These are phyloP conservation scores for Volucella bombylans DNA, from an alignment of 2,888 invertebrate species.

Conservation along the genomic window DNA sequence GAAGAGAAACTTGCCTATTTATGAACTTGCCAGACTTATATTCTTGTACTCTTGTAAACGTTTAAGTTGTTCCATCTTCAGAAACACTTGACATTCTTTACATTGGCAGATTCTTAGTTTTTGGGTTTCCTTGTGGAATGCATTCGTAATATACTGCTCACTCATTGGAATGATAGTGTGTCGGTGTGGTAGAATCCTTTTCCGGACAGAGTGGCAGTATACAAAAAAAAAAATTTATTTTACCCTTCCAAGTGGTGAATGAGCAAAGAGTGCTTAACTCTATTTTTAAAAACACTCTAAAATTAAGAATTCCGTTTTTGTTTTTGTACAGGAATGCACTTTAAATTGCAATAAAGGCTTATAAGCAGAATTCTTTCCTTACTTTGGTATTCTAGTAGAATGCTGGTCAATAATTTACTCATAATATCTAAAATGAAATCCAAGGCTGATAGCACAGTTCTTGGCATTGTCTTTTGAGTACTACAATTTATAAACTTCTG, in stretches of 20 bases:
- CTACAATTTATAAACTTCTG: too few species aligned
- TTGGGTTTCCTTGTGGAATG: conserved; percentile 11
- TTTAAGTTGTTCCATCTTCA: conserved; percentile 37
- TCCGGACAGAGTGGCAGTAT: neutral
- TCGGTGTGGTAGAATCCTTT: neutral
- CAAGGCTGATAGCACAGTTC: too few species aligned
- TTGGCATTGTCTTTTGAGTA: too few species aligned
- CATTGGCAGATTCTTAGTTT: conserved; percentile 22
- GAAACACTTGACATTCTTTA: conserved; percentile 59
- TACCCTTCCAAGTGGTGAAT: conserved; percentile 9
- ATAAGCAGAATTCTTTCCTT: too few species aligned
- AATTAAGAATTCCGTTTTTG: too few species aligned
- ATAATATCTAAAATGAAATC: too few species aligned
- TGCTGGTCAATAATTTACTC: too few species aligned
- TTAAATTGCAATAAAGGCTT: too few species aligned
- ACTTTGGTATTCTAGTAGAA: too few species aligned
- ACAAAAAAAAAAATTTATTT: conserved; percentile 8
- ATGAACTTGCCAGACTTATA: neutral
- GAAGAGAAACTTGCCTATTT: neutral
- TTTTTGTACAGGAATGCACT: too few species aligned
- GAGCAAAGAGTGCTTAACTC: conserved; percentile 42
- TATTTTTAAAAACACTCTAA: conserved; percentile 10
- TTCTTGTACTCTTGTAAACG: conserved; percentile 33
- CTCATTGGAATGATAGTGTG: conserved; percentile 26
- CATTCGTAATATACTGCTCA: conserved; percentile 2